phyloP scores from a whole-genome alignment of 2,113 vertebrate species.

The Brienomyrus longianalis region DNA sequence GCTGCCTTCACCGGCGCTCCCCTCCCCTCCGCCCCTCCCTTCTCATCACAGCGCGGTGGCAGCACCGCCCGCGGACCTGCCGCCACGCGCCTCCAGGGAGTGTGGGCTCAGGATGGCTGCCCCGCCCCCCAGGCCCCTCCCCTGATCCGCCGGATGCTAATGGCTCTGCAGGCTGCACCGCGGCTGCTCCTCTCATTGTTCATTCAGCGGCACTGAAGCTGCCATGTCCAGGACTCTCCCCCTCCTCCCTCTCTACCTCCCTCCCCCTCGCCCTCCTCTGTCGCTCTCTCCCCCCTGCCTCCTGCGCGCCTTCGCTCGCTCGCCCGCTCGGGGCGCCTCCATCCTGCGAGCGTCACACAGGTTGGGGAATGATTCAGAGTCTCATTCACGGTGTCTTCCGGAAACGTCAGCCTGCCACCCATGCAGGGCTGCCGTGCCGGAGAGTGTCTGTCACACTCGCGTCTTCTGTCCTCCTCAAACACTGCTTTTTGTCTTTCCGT shows the following conservation, averaged over 20 bases:
- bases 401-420: not conserved
- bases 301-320: no score
- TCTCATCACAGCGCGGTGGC: conserved; percentile 34
- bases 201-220: conserved; percentile 24
- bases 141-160: conserved; percentile 36
- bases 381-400: not conserved
- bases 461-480: not conserved
- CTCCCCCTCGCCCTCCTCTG: not conserved
- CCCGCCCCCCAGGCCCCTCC: conserved; percentile 12
- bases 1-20: conserved; percentile 25
- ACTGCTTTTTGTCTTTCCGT: not conserved
- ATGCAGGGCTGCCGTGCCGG: no score
- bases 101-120: conserved; percentile 13
- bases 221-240: conserved; percentile 12
- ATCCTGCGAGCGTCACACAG: not conserved
- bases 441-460: not conserved
- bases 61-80: conserved; percentile 23
- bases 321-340: not conserved
- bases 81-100: conserved; percentile 22
- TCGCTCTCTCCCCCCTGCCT: not conserved
- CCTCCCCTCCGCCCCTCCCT: conserved; percentile 27
- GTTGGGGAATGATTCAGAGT: conserved; percentile 2
- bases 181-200: conserved; percentile 21
- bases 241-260: not conserved
- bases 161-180: conserved; percentile 44